Percentiles rank a stretch among this genome's conserved stretches.
Conservation (phyloP, 2,797 vertebrate genomes). For the Esox lucius region DNA sequence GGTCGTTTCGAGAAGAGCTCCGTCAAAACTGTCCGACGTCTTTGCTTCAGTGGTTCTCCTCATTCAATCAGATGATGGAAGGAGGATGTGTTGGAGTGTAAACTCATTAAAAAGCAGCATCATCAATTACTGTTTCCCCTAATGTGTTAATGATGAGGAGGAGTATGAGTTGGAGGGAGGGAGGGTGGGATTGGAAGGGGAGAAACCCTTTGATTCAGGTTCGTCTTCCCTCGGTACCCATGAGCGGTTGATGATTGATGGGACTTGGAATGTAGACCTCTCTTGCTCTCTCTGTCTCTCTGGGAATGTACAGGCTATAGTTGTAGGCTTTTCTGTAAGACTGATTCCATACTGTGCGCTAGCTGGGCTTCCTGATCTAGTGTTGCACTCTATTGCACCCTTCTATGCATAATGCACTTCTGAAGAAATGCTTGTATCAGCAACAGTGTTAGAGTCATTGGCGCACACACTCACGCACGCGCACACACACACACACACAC, state of each 20-base stretch:
- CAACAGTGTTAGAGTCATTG: constrained; percentile 47
- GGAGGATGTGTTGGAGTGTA: constrained; percentile 56
- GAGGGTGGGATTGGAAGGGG: background rate
- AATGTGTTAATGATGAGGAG: constrained; percentile 69
- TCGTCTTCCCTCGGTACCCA: constrained; percentile 56
- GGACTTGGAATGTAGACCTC: background rate
- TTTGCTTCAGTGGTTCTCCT: constrained; percentile 38
- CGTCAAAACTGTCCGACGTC: constrained; percentile 24
- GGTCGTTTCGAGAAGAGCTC: constrained; percentile 53
- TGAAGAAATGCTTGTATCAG: constrained; percentile 73
- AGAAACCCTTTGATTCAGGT: constrained; percentile 43
- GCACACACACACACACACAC: constrained; percentile 8
- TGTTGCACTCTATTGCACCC: constrained; percentile 60
- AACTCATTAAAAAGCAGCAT: constrained; percentile 63
- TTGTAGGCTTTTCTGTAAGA: constrained; percentile 9
- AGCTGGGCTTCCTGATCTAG: constrained; percentile 35
- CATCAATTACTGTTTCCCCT: constrained; percentile 71
- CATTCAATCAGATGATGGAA: constrained; percentile 58
- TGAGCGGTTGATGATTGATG: constrained; percentile 41
- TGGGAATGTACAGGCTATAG: too few species aligned
- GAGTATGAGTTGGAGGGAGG: background rate
- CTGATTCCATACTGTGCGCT: constrained; percentile 1
- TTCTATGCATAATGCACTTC: constrained; percentile 28
- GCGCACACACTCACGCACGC: background rate
- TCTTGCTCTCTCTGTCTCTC: too few species aligned